Evolutionary conservation across 35 echinoderm and acorn worm genomes (phyloP).

Genomic region (Nesometra sesokonis): DNA sequence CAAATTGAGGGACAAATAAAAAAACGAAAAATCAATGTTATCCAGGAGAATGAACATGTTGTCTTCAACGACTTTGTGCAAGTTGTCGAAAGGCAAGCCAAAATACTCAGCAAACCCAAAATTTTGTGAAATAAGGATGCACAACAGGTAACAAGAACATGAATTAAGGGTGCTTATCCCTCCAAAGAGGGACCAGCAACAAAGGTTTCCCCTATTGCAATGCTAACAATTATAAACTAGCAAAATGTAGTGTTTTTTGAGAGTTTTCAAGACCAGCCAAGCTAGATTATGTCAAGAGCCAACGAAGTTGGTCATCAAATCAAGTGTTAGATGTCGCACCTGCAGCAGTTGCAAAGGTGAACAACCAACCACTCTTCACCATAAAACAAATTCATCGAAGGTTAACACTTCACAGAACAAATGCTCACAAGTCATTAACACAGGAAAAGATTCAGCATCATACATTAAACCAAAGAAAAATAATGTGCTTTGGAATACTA

Average conservation of each 20-base stretch:
- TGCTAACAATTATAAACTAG: background rate
- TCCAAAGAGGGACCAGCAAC: background rate
- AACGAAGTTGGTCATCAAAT: background rate
- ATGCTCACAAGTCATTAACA: too few species aligned
- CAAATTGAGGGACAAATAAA: background rate
- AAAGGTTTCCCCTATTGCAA: background rate
- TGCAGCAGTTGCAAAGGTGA: too few species aligned
- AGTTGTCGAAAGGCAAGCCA: conserved; percentile 3
- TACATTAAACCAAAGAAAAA: too few species aligned
- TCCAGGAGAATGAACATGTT: background rate
- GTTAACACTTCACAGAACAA: too few species aligned
- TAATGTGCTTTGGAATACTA: too few species aligned
- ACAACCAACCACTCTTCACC: too few species aligned
- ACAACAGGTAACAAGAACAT: too few species aligned
- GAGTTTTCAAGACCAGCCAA: background rate
- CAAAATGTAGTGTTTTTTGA: background rate
- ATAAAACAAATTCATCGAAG: too few species aligned
- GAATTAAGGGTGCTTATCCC: too few species aligned
- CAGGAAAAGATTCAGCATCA: too few species aligned
- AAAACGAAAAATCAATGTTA: background rate
- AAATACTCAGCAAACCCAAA: background rate
- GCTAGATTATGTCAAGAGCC: background rate
- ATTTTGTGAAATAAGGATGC: background rate
- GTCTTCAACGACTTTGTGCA: conserved; percentile 9
- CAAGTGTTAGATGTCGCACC: background rate